These are phyloP conservation scores for Limnephilus marmoratus DNA, from an alignment of 2,888 invertebrate genomes.

Conservation along the genomic window DNA sequence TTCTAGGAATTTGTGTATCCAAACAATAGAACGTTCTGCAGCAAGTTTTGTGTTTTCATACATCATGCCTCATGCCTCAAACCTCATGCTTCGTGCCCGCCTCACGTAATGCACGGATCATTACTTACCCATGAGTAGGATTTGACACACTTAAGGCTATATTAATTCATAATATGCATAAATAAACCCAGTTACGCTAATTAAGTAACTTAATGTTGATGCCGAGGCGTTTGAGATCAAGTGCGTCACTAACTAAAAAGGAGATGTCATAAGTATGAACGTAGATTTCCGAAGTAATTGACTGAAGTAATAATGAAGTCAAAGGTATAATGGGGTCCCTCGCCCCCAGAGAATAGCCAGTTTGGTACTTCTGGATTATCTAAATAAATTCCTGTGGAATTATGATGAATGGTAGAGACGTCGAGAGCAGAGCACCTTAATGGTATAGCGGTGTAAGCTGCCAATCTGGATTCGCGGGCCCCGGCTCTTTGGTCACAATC, in stretches of 20 bases:
- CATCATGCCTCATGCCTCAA: not conserved
- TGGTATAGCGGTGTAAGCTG: conserved; percentile 56
- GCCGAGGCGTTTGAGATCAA: not conserved
- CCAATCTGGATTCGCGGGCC: conserved; percentile 46
- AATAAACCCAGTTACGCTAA: not conserved
- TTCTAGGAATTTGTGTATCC: conserved; percentile 15
- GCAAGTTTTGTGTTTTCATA: not conserved
- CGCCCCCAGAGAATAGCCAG: not conserved
- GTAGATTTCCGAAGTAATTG: not conserved
- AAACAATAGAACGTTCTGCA: conserved; percentile 22
- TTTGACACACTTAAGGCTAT: conserved; percentile 6
- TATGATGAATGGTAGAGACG: conserved; percentile 55
- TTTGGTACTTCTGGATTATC: conserved; percentile 40
- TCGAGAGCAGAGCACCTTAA: conserved; percentile 41
- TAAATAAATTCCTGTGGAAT: conserved; percentile 52
- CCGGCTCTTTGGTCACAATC: not conserved
- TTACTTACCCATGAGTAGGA: not conserved
- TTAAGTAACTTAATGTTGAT: not conserved
- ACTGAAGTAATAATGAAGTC: not conserved
- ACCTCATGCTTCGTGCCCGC: too few species aligned
- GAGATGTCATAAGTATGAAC: not conserved
- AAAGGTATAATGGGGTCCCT: not conserved
- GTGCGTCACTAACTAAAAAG: not conserved
- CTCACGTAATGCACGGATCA: not conserved
- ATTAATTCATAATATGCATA: not conserved